Percentiles rank a stretch among this genome's conserved stretches.
phyloP scores from a whole-genome alignment of 2,113 vertebrate species.

The Aldabrachelys gigantea region DNA sequence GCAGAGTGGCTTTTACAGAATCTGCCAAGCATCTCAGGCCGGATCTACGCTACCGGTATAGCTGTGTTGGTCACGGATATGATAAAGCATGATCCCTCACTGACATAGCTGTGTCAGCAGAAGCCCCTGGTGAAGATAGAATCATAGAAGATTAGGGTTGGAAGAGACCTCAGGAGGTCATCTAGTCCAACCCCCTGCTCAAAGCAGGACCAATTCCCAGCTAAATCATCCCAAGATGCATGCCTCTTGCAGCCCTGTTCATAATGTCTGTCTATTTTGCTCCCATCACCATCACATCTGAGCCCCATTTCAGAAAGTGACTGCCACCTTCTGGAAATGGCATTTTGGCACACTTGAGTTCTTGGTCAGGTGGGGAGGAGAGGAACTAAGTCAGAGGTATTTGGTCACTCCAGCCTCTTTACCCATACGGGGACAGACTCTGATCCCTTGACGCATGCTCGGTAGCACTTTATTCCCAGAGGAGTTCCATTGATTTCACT shows the following conservation, averaged over 20 bases:
- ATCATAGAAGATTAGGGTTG: too few relatives aligned
- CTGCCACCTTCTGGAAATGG: background rate
- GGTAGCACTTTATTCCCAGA: background rate
- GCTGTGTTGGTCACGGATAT: too few relatives aligned
- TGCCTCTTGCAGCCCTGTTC: background rate
- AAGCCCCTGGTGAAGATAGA: too few relatives aligned
- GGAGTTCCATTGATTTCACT: background rate
- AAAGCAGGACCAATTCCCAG: too few relatives aligned
- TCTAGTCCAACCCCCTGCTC: too few relatives aligned
- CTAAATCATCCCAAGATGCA: background rate
- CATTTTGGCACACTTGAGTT: fast-evolving
- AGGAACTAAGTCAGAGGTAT: background rate
- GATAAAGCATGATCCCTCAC: too few relatives aligned
- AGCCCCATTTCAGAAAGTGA: background rate
- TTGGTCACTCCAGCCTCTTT: background rate
- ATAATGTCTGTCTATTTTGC: background rate
- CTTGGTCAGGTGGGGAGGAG: background rate
- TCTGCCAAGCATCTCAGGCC: too few relatives aligned
- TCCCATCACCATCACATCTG: background rate
- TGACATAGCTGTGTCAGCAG: too few relatives aligned
- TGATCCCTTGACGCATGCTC: background rate
- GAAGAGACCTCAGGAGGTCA: too few relatives aligned
- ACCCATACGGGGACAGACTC: background rate
- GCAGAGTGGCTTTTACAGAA: background rate
- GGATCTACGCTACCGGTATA: too few relatives aligned